Evolutionary conservation across 2,888 invertebrate genomes (phyloP), one percentile per base, ranked within the genome.

Genomic region (Thyatira batis): DNA sequence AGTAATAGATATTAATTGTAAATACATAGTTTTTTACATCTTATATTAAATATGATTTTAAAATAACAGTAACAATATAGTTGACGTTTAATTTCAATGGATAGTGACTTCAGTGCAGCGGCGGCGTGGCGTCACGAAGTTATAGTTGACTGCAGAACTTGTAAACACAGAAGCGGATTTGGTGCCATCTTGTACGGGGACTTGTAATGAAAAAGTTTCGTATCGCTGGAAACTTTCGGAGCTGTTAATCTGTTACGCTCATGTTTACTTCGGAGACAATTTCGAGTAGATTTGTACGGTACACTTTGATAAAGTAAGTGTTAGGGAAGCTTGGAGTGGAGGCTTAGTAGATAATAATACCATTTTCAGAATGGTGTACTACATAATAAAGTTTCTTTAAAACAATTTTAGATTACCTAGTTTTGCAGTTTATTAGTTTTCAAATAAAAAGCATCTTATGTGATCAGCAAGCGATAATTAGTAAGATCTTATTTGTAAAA

Each of bases 151-250:
- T 49, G 45, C 33, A 13, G 48, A 53, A 57, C 51, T 49, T 57
- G 61, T 58, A 53, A 58, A 57, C 58, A 57, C 53, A 50, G 53
- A 53, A 52, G 50, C 52, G 55, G 54, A 59, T 57, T 57, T 51
- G 59, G 53, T 50, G 51, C 53, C 56, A 58, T 52, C 60, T 60
- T 52, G 60, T 57, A 58, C 55, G 58, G 53, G 54, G 65, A 67
- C 63, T 64, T 72, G 70, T 74, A 80, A 78, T 78, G 78, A 76
- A 76, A 76, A 80, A 80, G 79, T 79, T 80, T 71, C 50, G 46
- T 23, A 48, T 54, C 50, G 50, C 55, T 50, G 45, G 56, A 50
- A 63, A 65, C 59, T 62, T 33, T 30, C 50, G 58, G 57, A 57
- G 54, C 62, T 61, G 58, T 63, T 72, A 69, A 74, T 66, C 65